These are phyloP conservation scores for Petrophora chlorosata DNA, from an alignment of 2,888 invertebrate genomes.

Conservation along the genomic window DNA sequence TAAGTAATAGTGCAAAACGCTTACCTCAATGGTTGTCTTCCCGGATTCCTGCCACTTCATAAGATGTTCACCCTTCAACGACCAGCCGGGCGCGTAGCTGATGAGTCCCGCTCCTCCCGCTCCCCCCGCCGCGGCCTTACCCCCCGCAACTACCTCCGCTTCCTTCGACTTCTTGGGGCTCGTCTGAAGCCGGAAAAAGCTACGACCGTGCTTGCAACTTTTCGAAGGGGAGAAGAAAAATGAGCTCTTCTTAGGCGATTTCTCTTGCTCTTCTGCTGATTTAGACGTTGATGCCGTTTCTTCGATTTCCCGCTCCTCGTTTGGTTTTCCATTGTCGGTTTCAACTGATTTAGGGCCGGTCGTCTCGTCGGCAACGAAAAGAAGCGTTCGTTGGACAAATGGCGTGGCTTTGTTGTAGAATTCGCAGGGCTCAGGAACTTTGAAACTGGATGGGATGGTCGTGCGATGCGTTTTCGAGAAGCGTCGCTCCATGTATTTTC, in stretches of 20 bases:
- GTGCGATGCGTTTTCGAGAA: slow-evolving; percentile 76
- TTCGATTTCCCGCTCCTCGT: slow-evolving; percentile 52
- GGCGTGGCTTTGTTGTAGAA: slow-evolving; percentile 81
- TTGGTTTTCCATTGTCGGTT: slow-evolving; percentile 40
- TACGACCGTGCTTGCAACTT: slow-evolving; percentile 79
- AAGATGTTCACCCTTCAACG: slow-evolving; percentile 84
- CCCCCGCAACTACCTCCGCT: slow-evolving; percentile 53
- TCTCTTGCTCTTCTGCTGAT: slow-evolving; percentile 71
- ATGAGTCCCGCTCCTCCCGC: slow-evolving; percentile 77
- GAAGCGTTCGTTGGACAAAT: slow-evolving; percentile 76
- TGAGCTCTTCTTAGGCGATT: slow-evolving; percentile 79
- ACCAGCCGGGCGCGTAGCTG: slow-evolving; percentile 86
- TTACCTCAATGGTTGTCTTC: slow-evolving; percentile 84
- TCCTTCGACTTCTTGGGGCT: slow-evolving; percentile 79
- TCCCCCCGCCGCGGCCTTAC: slow-evolving; percentile 47
- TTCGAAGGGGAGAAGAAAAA: slow-evolving; percentile 82
- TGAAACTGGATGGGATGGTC: slow-evolving; percentile 76
- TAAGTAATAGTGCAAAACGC: slow-evolving; percentile 9
- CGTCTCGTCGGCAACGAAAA: slow-evolving; percentile 77
- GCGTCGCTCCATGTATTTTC: slow-evolving; percentile 82
- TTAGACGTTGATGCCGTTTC: slow-evolving; percentile 64
- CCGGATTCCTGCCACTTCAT: slow-evolving; percentile 86
- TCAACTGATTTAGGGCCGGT: slow-evolving; percentile 68
- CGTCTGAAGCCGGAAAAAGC: slow-evolving; percentile 80
- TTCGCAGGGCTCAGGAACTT: slow-evolving; percentile 75